Percentiles rank a stretch among this genome's conserved stretches.
Conservation (phyloP, 2,888 invertebrate species). For the Troglohyphantes excavatus region DNA sequence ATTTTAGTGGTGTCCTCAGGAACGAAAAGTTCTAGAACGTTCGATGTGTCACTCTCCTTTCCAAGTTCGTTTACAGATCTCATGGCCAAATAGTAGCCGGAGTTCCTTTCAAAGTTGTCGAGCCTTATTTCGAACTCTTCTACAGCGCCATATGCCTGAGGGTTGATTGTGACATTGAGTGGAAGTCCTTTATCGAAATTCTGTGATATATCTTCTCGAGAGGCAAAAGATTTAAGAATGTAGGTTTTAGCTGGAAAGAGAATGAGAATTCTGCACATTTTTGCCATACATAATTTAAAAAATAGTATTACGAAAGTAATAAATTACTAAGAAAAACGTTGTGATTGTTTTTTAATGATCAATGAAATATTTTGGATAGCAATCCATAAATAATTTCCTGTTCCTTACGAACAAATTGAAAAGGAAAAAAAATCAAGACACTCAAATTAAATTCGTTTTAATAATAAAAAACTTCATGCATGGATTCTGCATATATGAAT, state of each 20-base stretch:
- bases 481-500: no score
- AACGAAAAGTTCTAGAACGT: constrained; percentile 7
- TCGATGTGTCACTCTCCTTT: constrained; percentile 26
- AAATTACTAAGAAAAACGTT: no score
- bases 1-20: neutral
- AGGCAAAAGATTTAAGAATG: constrained; percentile 26
- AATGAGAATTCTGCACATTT: neutral
- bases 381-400: no score
- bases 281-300: no score
- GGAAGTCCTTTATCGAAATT: neutral
- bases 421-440: no score
- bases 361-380: no score
- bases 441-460: no score
- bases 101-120: neutral
- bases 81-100: constrained; percentile 27
- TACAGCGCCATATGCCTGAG: neutral
- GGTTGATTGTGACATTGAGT: neutral
- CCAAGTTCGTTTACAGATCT: neutral
- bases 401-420: no score
- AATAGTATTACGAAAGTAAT: no score
- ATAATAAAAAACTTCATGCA: no score
- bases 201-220: constrained; percentile 23
- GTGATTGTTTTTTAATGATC: no score
- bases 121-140: neutral
- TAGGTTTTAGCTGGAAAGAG: constrained; percentile 52